Percentiles rank a stretch among this genome's conserved stretches.
These are phyloP conservation scores for Drepana falcataria DNA, from an alignment of 2,888 invertebrate genomes.

Conservation along the genomic window DNA sequence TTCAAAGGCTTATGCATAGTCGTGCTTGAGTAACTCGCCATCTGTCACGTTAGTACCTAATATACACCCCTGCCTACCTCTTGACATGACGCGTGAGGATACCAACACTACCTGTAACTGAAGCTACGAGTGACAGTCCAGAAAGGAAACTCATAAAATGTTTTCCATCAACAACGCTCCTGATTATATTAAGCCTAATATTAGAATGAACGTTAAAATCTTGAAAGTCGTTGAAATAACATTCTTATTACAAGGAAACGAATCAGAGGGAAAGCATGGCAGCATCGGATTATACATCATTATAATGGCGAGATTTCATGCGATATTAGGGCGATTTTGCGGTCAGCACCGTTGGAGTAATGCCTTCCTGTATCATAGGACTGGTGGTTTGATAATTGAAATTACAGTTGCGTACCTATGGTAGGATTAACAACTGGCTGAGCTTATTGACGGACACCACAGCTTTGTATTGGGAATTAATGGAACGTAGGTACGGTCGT, in stretches of 20 bases:
- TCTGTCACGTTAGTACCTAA: no score
- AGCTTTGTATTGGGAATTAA: background rate
- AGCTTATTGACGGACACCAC: background rate
- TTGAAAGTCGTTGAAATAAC: no score
- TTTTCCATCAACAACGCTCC: no score
- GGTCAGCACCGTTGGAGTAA: slow-evolving; percentile 15
- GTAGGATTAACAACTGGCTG: background rate
- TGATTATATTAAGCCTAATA: no score
- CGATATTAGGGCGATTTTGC: slow-evolving; percentile 19
- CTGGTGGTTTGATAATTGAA: background rate
- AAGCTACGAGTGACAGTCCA: no score
- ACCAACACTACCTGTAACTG: no score
- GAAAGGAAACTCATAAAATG: no score
- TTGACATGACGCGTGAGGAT: no score
- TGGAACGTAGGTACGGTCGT: background rate
- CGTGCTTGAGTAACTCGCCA: no score
- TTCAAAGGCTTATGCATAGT: no score
- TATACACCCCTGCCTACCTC: no score
- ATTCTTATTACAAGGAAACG: background rate
- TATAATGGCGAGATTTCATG: slow-evolving; percentile 10
- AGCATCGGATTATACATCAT: slow-evolving; percentile 16
- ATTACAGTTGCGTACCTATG: background rate
- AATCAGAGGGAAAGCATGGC: slow-evolving; percentile 11
- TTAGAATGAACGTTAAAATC: no score
- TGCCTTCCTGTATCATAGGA: slow-evolving; percentile 19